These are phyloP conservation scores for Homarus americanus DNA, from an alignment of 1,140 invertebrate genomes.

Conservation along the genomic window DNA sequence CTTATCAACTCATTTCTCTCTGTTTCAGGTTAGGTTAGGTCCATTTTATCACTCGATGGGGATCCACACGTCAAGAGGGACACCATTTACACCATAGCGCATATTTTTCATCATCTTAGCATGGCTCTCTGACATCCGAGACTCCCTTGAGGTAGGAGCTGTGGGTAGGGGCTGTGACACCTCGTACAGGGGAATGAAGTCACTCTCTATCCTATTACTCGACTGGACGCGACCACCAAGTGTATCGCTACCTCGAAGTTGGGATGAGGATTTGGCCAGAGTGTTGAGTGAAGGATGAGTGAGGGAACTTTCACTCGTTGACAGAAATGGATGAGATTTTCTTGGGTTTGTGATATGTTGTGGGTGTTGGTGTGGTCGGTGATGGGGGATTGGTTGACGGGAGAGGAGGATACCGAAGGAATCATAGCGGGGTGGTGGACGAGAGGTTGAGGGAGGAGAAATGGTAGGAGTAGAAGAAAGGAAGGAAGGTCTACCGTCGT, in stretches of 20 bases:
- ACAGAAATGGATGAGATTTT: not conserved
- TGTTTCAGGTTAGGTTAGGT: too few relatives aligned
- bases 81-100: constrained; percentile 42
- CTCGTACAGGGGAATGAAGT: not conserved
- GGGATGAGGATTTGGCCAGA: too few relatives aligned
- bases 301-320: not conserved
- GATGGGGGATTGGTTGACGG: not conserved
- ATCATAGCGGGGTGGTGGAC: not conserved
- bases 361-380: not conserved
- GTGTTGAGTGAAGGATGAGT: not conserved
- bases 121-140: constrained; percentile 53
- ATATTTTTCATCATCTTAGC: constrained; percentile 53
- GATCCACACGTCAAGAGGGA: constrained; percentile 58
- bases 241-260: too few relatives aligned
- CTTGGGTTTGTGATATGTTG: not conserved
- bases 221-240: constrained; percentile 12
- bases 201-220: constrained; percentile 14
- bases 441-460: not conserved
- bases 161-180: constrained; percentile 46
- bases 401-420: not conserved
- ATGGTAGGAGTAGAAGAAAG: not conserved
- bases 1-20: too few relatives aligned
- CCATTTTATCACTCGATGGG: too few relatives aligned
- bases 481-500: too few relatives aligned
- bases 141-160: not conserved